These are phyloP conservation scores for Phenganax stokvisi DNA, from an alignment of 92 coral and sea anemone genomes.

Conservation along the genomic window DNA sequence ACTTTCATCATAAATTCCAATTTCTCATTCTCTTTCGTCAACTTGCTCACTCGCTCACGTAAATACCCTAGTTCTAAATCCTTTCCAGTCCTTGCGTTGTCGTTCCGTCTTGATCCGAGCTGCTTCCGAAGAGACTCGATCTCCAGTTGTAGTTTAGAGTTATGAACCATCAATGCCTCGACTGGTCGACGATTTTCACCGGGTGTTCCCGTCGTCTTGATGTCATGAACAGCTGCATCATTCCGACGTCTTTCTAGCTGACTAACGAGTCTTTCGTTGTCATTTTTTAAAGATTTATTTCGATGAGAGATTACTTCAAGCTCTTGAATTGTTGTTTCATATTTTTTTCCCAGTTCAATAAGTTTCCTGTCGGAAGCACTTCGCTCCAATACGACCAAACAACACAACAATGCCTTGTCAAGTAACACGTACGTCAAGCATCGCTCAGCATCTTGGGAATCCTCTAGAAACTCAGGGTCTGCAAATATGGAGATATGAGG, in stretches of 20 bases:
- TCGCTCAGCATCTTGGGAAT: slow-evolving; percentile 52
- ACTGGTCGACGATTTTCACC: slow-evolving; percentile 6
- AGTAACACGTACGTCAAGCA: slow-evolving; percentile 76
- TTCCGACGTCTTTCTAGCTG: slow-evolving; percentile 27
- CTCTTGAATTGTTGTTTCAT: slow-evolving; percentile 55
- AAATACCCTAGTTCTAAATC: slow-evolving; percentile 24
- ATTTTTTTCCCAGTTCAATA: slow-evolving; percentile 44
- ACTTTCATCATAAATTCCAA: slow-evolving; percentile 35
- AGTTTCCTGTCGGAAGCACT: slow-evolving; percentile 26
- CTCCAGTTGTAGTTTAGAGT: slow-evolving; percentile 21
- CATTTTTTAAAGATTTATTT: slow-evolving; percentile 38
- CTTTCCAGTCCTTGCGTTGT: not conserved
- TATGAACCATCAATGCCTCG: slow-evolving; percentile 22
- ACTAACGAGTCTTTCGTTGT: slow-evolving; percentile 26
- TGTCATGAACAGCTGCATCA: not conserved
- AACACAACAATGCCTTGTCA: slow-evolving; percentile 85
- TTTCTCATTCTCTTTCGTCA: slow-evolving; percentile 30
- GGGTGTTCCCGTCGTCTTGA: not conserved
- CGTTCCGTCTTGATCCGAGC: not conserved
- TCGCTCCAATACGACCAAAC: slow-evolving; percentile 65
- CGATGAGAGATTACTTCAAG: slow-evolving; percentile 50
- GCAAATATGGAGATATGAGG: not conserved
- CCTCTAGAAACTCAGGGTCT: slow-evolving; percentile 15
- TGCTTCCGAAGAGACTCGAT: slow-evolving; percentile 6
- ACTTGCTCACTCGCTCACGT: slow-evolving; percentile 32